These are phyloP conservation scores for Pampus argenteus DNA, from an alignment of 2,797 vertebrate species.

Conservation along the genomic window DNA sequence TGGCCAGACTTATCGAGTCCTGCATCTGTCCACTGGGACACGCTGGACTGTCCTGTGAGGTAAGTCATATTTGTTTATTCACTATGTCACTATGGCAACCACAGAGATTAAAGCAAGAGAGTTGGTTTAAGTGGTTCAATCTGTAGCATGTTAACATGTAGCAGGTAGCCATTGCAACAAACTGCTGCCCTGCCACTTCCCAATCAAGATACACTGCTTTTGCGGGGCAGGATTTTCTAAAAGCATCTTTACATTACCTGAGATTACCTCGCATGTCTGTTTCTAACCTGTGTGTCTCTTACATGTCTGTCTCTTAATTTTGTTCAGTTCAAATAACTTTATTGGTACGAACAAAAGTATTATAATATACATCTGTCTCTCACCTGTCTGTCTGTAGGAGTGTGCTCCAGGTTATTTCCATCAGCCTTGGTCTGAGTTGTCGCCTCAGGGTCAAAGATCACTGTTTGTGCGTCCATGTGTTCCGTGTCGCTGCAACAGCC, in stretches of 20 bases:
- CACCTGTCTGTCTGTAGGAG: slow-evolving; percentile 77
- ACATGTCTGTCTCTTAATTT: too few species aligned
- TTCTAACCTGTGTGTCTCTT: background rate
- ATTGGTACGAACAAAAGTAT: too few species aligned
- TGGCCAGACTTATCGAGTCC: slow-evolving; percentile 86
- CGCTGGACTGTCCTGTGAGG: slow-evolving; percentile 94
- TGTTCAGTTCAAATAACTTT: too few species aligned
- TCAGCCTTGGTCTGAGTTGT: slow-evolving; percentile 74
- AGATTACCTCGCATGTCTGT: background rate
- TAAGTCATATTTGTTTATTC: slow-evolving; percentile 53
- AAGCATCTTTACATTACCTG: too few species aligned
- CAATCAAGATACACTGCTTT: background rate
- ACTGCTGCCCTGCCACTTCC: background rate
- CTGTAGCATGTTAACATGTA: too few species aligned
- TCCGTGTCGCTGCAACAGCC: slow-evolving; percentile 91
- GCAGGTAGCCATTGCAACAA: too few species aligned
- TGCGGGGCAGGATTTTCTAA: too few species aligned
- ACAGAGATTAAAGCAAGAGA: too few species aligned
- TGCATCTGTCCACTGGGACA: slow-evolving; percentile 94
- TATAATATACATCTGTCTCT: too few species aligned
- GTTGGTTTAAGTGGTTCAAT: background rate
- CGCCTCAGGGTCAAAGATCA: slow-evolving; percentile 41
- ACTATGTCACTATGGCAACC: background rate
- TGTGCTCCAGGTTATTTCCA: slow-evolving; percentile 90
- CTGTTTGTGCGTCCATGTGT: slow-evolving; percentile 84